phyloP scores from a whole-genome alignment of 2,113 vertebrate species.

The Ceyx margarethae region DNA sequence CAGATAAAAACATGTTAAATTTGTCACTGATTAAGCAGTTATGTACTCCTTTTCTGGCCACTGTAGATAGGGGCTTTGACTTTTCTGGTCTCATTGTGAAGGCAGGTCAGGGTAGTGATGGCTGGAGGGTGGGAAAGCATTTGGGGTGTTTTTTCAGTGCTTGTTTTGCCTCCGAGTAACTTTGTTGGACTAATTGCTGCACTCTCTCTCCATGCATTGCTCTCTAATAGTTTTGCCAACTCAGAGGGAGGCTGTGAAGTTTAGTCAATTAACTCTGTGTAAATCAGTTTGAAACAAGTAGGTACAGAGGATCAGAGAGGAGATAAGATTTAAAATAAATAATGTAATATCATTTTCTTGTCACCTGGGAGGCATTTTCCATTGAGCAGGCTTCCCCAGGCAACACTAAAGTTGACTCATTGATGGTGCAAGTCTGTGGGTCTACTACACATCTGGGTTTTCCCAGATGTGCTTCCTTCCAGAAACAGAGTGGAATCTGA shows the following conservation, averaged over 20 bases:
- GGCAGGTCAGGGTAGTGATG: neutral
- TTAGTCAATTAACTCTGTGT: slow-evolving; percentile 38
- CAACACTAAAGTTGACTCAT: slow-evolving; percentile 25
- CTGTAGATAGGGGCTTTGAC: neutral
- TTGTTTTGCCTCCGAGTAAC: neutral
- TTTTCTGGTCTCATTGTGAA: neutral
- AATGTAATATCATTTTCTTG: neutral
- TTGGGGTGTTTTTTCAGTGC: neutral
- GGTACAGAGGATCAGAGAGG: neutral
- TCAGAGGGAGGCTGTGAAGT: slow-evolving; percentile 17
- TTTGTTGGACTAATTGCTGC: neutral
- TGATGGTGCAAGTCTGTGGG: neutral
- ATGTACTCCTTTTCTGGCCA: neutral
- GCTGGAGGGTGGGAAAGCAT: neutral
- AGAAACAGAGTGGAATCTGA: slow-evolving; percentile 36
- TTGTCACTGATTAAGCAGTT: neutral
- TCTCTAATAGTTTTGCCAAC: neutral
- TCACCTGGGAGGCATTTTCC: slow-evolving; percentile 30
- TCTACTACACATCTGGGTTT: slow-evolving; percentile 33
- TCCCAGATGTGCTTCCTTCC: slow-evolving; percentile 31
- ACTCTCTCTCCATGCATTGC: neutral
- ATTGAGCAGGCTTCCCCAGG: neutral
- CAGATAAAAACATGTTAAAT: neutral
- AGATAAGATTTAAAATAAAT: slow-evolving; percentile 5
- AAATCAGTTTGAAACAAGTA: slow-evolving; percentile 41